Conservation (phyloP, 1,140 invertebrate genomes). For the Drosophila bocqueti region DNA sequence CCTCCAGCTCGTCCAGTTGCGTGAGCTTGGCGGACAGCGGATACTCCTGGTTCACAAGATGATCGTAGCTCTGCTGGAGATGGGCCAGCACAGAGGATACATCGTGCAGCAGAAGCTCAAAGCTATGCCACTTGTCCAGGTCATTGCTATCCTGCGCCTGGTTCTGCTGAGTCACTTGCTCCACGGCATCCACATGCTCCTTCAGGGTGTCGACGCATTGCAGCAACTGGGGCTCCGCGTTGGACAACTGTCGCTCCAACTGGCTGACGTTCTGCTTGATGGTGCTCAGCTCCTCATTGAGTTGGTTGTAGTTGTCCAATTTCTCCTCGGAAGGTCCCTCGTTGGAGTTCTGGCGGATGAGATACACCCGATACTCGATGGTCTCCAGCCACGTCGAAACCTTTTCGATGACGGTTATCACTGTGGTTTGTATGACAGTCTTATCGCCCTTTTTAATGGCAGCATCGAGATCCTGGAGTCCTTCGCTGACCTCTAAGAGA, state of each 20-base stretch:
- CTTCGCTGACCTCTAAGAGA: slow-evolving; percentile 86
- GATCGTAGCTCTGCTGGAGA: slow-evolving; percentile 71
- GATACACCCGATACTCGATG: slow-evolving; percentile 91
- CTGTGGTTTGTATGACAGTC: slow-evolving; percentile 88
- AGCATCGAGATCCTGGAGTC: slow-evolving; percentile 87
- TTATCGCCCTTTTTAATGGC: slow-evolving; percentile 88
- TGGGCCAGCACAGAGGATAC: slow-evolving; percentile 52
- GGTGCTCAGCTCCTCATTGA: slow-evolving; percentile 83
- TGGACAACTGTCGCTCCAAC: slow-evolving; percentile 85
- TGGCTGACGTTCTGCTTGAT: slow-evolving; percentile 85
- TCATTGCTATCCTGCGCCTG: slow-evolving; percentile 87
- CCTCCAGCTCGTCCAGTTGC: slow-evolving; percentile 72
- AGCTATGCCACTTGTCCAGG: slow-evolving; percentile 89
- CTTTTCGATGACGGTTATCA: slow-evolving; percentile 91
- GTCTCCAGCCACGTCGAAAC: slow-evolving; percentile 93
- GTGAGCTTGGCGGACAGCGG: slow-evolving; percentile 77
- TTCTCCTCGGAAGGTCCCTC: slow-evolving; percentile 87
- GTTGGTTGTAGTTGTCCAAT: slow-evolving; percentile 85
- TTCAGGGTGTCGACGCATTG: slow-evolving; percentile 86
- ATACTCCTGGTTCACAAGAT: slow-evolving; percentile 62
- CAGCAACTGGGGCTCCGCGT: slow-evolving; percentile 85
- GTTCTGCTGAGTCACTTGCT: slow-evolving; percentile 87
- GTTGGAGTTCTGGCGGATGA: slow-evolving; percentile 87
- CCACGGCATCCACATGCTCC: slow-evolving; percentile 87
- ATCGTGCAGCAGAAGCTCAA: slow-evolving; percentile 80